Base-by-base conservation (phyloP, 2,888 invertebrate genomes). In the Tetanocera ferruginea region DNA sequence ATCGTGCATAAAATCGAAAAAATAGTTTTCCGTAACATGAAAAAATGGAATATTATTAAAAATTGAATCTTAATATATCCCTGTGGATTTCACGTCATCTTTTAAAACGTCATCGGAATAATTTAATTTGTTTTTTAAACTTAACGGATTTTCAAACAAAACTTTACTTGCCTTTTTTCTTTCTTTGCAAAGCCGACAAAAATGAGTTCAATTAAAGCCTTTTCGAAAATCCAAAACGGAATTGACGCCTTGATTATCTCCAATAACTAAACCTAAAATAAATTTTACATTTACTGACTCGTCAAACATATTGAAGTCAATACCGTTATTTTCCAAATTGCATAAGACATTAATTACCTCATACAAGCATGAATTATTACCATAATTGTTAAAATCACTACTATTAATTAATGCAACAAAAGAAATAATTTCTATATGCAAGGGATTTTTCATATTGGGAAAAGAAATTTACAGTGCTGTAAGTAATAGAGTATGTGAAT, bases 181-280 rank as follows among this genome's bases (percentile, higher is more conserved):
- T 37, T 9, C 37, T 70, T 73, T 76, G 23, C 80, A 79, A 55
- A 79, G 71, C 9, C 80, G 49, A 23, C 79, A 79, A 74, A 66
- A 80, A 51, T 49, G 78, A 19, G 60, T 55, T 28, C 64, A n/a
- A 5, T 57, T 62, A 71, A 80, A 80, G 9, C 69, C 79, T 49
- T 73, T 78, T 11, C 43, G 52, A 72, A 78, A 79, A 5, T 67
- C 78, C 1, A 73, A 71, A 43, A 74, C 28, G 2, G 19, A 5
- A 72, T 80, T 80, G 25, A 79, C 52, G n/a, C 79, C 79, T 11
- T 79, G 72, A 60, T 80, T 80, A 57, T 80, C 80, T 0, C 78
- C 80, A 11, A 76, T 25, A 4, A 79, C 49, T 0, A 76, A 17
- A 0, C 76, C 78, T 51, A 79, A 57, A 14, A 80, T 51, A 52